Evolutionary conservation across 2,797 vertebrate genomes (phyloP), one percentile per base, ranked within the genome.

Genomic region (Gymnoscopelus microlampas): DNA sequence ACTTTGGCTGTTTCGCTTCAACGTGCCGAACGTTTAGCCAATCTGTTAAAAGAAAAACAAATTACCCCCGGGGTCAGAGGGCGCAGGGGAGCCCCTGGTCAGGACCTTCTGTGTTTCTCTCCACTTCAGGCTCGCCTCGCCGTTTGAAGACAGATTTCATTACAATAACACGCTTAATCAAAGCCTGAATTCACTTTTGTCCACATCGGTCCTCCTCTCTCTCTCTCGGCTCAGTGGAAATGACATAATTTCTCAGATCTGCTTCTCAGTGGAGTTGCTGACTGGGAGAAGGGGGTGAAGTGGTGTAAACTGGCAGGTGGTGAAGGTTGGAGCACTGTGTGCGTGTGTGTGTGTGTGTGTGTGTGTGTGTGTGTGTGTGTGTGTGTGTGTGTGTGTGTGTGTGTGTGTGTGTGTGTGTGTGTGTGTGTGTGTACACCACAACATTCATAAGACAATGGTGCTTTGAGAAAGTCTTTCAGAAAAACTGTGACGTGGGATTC

Each of bases 151-250:
- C 86, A 85, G 87, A 93, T 94, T 91, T 82, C 73, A 86, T 94
- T 94, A 90, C 93, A 89, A 93, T 84, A 94, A 94, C 93, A 94
- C 61, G 79, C 82, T 78, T 90, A 93, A 93, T 93, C 92, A 92
- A 91, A 92, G 92, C 88, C 91, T 84, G 89, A 86, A 82, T 82
- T 89, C 76, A 71, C 85, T 87, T 81, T 86, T 71, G 72, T 78
- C 63, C 66, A 67, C 73, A 85, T 83, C 74, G 70, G 81, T 66
- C 73, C 74, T 83, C 66, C 64, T 82, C 66, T 44, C 35, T 39
- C 29, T 55, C 32, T 65, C 74, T 80, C 2, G 67, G 71, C 73
- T 70, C 76, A 74, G 50, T 85, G 85, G 80, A 88, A 88, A 88
- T 91, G 77, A 92, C 89, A 89, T 89, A 71, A 90, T 88, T 88